These are phyloP conservation scores for Eptatretus atami DNA, from an alignment of 2,797 vertebrate species.

Conservation along the genomic window DNA sequence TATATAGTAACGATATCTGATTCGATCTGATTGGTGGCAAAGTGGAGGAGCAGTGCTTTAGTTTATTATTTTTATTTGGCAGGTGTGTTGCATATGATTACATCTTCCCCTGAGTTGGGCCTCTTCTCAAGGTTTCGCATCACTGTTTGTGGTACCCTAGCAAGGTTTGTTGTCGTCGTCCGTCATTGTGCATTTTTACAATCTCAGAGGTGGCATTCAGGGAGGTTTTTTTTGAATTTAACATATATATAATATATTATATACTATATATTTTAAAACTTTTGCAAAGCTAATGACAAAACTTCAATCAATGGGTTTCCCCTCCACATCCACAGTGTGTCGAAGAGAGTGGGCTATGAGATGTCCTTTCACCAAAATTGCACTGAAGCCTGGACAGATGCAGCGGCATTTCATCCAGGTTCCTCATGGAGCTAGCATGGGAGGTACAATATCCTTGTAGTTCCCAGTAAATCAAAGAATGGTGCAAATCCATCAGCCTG, in stretches of 20 bases:
- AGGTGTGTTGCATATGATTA: conserved; percentile 92
- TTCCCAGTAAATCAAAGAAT: no score
- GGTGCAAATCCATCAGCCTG: no score
- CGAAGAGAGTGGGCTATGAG: conserved; percentile 23
- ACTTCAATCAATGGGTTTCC: background rate
- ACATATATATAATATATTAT: no score
- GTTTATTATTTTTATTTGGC: conserved; percentile 10
- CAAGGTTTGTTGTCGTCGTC: conserved; percentile 26
- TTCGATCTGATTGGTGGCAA: no score
- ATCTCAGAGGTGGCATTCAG: background rate
- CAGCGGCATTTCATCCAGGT: conserved; percentile 68
- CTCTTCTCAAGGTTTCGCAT: conserved; percentile 80
- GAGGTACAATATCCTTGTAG: conserved; percentile 22
- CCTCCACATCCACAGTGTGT: background rate
- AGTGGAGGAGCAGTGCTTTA: no score
- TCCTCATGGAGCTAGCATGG: conserved; percentile 74
- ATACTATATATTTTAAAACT: no score
- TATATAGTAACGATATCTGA: background rate
- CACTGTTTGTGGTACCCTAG: conserved; percentile 53
- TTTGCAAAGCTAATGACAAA: background rate
- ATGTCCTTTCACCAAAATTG: conserved; percentile 37
- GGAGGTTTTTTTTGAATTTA: background rate
- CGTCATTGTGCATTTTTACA: no score
- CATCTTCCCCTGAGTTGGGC: conserved; percentile 31
- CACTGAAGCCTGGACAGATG: conserved; percentile 83